Percentiles rank a stretch among this genome's conserved stretches.
Evolutionary conservation across 2,797 vertebrate genomes (phyloP).

Genomic region (Intellagama lesueurii): DNA sequence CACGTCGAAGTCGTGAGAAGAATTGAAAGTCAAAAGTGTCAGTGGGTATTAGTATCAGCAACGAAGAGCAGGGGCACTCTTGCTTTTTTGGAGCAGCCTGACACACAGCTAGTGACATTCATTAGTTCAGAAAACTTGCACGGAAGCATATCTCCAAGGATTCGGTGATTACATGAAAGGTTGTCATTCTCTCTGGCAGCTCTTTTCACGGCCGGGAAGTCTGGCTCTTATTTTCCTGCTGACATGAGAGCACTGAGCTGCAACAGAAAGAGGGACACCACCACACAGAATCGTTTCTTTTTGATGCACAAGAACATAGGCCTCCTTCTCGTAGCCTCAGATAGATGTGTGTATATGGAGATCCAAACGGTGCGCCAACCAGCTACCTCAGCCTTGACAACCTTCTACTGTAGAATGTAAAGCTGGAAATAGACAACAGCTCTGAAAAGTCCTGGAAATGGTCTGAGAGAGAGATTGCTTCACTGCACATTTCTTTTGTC

Average conservation of each 20-base stretch:
- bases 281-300: slow-evolving; percentile 40
- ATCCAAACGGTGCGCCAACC: background rate
- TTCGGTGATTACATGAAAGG: slow-evolving; percentile 68
- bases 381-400: background rate
- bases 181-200: slow-evolving; percentile 58
- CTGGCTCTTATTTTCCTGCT: slow-evolving; percentile 54
- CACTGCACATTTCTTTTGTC: background rate
- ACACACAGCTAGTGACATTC: slow-evolving; percentile 59
- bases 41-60: slow-evolving; percentile 46
- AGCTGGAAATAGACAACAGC: background rate
- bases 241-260: slow-evolving; percentile 61
- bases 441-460: background rate
- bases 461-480: background rate
- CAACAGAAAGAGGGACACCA: background rate
- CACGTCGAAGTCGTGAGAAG: slow-evolving; percentile 17
- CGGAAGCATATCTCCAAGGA: slow-evolving; percentile 37
- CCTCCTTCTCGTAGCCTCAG: slow-evolving; percentile 44
- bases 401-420: background rate
- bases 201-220: slow-evolving; percentile 69
- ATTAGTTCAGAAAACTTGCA: slow-evolving; percentile 62
- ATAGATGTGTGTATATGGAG: background rate
- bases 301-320: slow-evolving; percentile 49
- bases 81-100: slow-evolving; percentile 68
- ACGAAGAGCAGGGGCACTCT: slow-evolving; percentile 32
- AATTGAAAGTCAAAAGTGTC: slow-evolving; percentile 72